Evolutionary conservation across 1,140 invertebrate species (phyloP).

Genomic region (Anastrepha ludens): DNA sequence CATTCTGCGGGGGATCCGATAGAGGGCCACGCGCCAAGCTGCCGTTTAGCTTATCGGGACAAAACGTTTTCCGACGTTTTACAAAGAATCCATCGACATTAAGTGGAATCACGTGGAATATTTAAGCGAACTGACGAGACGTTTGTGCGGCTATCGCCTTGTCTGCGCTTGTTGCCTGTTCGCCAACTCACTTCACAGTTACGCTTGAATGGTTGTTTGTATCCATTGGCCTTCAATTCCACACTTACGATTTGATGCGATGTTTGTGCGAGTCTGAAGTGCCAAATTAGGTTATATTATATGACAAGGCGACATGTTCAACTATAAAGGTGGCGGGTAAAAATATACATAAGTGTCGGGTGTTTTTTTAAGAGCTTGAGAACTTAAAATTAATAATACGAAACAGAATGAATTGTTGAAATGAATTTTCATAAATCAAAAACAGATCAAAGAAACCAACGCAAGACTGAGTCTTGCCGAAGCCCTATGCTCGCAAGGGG

Average conservation of each 20-base stretch:
- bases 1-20: too few species aligned
- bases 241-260: background rate
- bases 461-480: too few species aligned
- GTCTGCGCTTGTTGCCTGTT: background rate
- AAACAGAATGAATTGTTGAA: too few species aligned
- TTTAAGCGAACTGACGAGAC: background rate
- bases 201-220: too few species aligned
- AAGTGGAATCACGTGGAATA: background rate
- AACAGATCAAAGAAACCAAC: too few species aligned
- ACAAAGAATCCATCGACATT: background rate
- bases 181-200: too few species aligned
- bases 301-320: slow-evolving; percentile 61
- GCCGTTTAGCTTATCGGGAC: background rate
- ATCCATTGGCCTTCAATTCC: background rate
- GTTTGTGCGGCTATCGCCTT: background rate
- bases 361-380: too few species aligned
- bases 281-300: slow-evolving; percentile 74
- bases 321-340: too few species aligned
- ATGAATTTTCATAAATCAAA: too few species aligned
- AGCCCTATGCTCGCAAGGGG: too few species aligned
- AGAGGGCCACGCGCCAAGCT: background rate
- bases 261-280: slow-evolving; percentile 59
- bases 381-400: too few species aligned
- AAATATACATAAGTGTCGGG: too few species aligned
- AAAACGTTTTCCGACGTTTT: background rate